A percentile compares a stretch with the other conserved stretches of the same genome.
Evolutionary conservation across 2,888 invertebrate species (phyloP).

Genomic region (Nomada hirtipes): DNA sequence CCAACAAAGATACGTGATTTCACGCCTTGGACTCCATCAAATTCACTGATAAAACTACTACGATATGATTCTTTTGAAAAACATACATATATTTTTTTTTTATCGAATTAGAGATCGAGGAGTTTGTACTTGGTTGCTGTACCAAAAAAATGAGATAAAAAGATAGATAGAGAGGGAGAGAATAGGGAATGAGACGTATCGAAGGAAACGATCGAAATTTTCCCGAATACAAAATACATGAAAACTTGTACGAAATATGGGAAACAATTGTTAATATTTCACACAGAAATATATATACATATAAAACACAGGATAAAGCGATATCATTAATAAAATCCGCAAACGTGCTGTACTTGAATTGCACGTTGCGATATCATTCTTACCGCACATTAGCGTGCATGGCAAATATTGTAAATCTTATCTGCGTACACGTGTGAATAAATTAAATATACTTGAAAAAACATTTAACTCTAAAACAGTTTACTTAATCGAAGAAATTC

Average conservation of each 20-base stretch:
- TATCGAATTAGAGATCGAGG: neutral
- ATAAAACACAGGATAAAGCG: neutral
- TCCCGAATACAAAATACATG: neutral
- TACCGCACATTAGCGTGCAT: neutral
- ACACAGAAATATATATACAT: neutral
- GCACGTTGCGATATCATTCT: slow-evolving; percentile 37
- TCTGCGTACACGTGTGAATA: neutral
- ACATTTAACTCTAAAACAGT: neutral
- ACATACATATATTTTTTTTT: slow-evolving; percentile 4
- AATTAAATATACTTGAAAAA: neutral
- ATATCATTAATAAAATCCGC: neutral
- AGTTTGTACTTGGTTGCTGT: neutral
- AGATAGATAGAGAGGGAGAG: neutral
- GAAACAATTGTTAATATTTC: neutral
- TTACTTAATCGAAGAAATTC: neutral
- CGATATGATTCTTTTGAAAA: neutral
- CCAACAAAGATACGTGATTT: neutral
- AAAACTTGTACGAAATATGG: neutral
- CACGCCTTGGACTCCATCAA: neutral
- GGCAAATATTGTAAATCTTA: neutral
- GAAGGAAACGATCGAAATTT: slow-evolving; percentile 8
- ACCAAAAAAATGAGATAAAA: neutral
- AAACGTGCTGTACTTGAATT: slow-evolving; percentile 22
- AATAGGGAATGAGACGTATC: neutral
- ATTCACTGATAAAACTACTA: neutral